phyloP scores from a whole-genome alignment of 2,113 vertebrate genomes.

The Tylochromis polylepis region DNA sequence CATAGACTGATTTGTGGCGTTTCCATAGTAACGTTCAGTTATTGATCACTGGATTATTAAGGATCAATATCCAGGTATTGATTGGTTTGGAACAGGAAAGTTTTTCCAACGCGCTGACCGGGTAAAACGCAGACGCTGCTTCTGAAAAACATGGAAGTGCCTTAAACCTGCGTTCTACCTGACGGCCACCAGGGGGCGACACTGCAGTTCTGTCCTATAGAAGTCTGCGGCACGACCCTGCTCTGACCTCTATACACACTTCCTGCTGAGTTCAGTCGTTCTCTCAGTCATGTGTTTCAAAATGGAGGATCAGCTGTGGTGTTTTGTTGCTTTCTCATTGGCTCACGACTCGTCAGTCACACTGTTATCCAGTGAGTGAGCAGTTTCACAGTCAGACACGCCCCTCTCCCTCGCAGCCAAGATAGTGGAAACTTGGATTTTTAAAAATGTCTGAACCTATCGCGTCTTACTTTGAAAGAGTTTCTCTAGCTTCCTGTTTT shows the following conservation, averaged over 20 bases:
- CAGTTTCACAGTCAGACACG: not conserved
- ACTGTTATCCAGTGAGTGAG: not conserved
- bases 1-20: not conserved
- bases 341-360: not conserved
- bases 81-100: not conserved
- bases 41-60: not conserved
- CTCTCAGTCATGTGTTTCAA: not conserved
- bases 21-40: not conserved
- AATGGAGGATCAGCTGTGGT: not conserved
- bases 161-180: not conserved
- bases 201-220: not conserved
- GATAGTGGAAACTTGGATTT: not conserved
- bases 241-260: not conserved
- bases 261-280: not conserved
- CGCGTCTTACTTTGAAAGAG: not conserved
- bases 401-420: not conserved
- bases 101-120: not conserved
- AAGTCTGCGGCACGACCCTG: rapidly evolving
- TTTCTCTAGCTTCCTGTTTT: not conserved
- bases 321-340: not conserved
- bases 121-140: not conserved
- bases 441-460: not conserved
- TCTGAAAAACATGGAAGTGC: not conserved
- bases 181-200: not conserved
- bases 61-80: not conserved